Base-by-base conservation (phyloP, 2,888 invertebrate genomes). In the Pinctada fucata region DNA sequence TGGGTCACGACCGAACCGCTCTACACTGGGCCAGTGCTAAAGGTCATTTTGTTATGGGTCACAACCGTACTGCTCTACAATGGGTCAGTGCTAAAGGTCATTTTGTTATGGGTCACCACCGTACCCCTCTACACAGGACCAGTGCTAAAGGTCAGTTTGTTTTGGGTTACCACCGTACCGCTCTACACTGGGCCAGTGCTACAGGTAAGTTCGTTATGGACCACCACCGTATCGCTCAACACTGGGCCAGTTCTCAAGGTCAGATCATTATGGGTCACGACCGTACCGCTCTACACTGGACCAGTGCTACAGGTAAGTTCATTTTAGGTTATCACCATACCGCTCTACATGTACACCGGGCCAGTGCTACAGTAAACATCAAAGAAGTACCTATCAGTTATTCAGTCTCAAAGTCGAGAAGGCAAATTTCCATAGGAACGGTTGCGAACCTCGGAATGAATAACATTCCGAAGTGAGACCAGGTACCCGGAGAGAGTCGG, bases 111-210 rank as follows among this genome's bases (percentile, higher is more conserved):
- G 31, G 31, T 31, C 31, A 31, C 50, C 85, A 88, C 79, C 83
- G 86, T 58, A 90, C 91, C 3, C 88, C 91, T 1, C 82, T 91
- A 2, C 91, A 91, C 82, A 91, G 91, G 91, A 91, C 91, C 6
- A 88, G 88, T 65, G 81, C 86, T 47, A 90, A 88, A 88, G 91
- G 91, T 91, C 79, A 66, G 3, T n/a, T 5, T 31, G 13, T 16
- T 16, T n/a, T n/a, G n/a, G n/a, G n/a, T n/a, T n/a, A n/a, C 50
- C 85, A 88, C 79, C 83, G 86, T 58, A 90, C 91, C 3, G 88
- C 91, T 1, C 82, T 91, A 2, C 91, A 91, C 82, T 91, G 91
- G 91, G 91, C 91, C 6, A 88, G 88, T 65, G 81, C 86, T 47
- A 90, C 88, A 88, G 91, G 91, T 91, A 31, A 31, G 31, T 31